Conservation (phyloP, 2,888 invertebrate species). For the Synergus laeviventris region DNA sequence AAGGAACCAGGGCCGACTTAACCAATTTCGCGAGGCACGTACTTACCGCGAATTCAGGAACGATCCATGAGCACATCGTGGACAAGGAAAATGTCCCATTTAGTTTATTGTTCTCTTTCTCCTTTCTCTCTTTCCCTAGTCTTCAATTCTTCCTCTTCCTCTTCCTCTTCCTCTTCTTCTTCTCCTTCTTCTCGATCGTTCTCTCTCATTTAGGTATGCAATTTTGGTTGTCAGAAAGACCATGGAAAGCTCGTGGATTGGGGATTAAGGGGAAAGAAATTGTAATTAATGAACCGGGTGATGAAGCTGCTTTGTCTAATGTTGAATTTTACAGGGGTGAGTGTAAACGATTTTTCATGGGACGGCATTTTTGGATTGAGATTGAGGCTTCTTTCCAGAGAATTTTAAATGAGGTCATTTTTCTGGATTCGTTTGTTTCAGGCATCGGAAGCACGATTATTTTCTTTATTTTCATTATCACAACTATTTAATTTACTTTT, state of each 20-base stretch:
- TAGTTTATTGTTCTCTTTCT: constrained; percentile 17
- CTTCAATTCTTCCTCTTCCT: background rate
- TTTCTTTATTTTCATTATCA: no score
- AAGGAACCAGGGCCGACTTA: constrained; percentile 64
- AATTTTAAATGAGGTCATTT: background rate
- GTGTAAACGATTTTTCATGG: background rate
- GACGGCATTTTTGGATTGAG: background rate
- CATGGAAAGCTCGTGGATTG: background rate
- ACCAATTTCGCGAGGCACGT: constrained; percentile 66
- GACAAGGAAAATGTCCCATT: constrained; percentile 24
- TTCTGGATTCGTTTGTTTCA: no score
- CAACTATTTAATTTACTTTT: no score
- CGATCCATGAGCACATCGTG: constrained; percentile 10
- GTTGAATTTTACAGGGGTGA: background rate
- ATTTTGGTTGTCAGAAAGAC: constrained; percentile 10
- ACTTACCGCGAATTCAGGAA: constrained; percentile 54
- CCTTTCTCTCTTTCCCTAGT: background rate
- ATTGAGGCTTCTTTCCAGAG: background rate
- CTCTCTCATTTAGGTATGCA: background rate
- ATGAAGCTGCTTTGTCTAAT: constrained; percentile 10
- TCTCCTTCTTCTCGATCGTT: background rate
- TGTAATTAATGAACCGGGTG: background rate
- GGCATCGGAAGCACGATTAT: no score
- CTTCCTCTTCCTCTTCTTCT: background rate
- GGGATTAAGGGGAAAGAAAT: constrained; percentile 1